These are phyloP conservation scores for Mellilla xanthometata DNA, from an alignment of 2,888 invertebrate genomes.

Conservation along the genomic window DNA sequence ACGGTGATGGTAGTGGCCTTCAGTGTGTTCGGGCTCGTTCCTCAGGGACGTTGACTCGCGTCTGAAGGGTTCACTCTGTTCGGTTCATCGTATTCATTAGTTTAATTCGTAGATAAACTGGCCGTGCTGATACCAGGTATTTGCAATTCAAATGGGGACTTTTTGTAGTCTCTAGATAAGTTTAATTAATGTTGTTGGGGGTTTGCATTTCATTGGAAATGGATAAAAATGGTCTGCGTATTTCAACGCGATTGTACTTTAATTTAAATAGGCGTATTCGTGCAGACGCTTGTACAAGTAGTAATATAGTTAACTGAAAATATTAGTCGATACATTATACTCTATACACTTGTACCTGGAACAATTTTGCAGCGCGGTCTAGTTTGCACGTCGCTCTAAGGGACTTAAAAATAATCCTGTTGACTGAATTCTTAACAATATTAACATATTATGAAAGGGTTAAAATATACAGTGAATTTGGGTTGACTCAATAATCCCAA, in stretches of 20 bases:
- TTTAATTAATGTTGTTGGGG: constrained; percentile 12
- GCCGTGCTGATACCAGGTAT: constrained; percentile 15
- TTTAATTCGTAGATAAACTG: constrained; percentile 20
- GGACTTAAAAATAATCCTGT: too few relatives aligned
- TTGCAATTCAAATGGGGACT: constrained; percentile 20
- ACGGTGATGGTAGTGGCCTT: constrained; percentile 33
- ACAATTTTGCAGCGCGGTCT: too few relatives aligned
- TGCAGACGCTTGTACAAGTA: too few relatives aligned
- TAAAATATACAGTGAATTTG: too few relatives aligned
- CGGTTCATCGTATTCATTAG: constrained; percentile 22
- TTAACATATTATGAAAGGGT: too few relatives aligned
- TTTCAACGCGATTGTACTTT: neutral
- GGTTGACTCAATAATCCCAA: constrained; percentile 8
- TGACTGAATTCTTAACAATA: too few relatives aligned
- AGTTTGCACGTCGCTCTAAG: too few relatives aligned
- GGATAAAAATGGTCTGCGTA: neutral
- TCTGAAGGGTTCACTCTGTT: constrained; percentile 18
- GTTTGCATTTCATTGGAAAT: constrained; percentile 4
- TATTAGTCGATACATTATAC: too few relatives aligned
- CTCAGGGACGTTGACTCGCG: constrained; percentile 24
- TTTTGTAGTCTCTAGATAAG: constrained; percentile 13
- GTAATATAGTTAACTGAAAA: too few relatives aligned
- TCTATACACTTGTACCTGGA: too few relatives aligned
- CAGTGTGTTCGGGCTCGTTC: constrained; percentile 15
- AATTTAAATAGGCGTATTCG: neutral